These are phyloP conservation scores for Hymenochirus boettgeri DNA, from an alignment of 2,113 vertebrate species.

Conservation along the genomic window DNA sequence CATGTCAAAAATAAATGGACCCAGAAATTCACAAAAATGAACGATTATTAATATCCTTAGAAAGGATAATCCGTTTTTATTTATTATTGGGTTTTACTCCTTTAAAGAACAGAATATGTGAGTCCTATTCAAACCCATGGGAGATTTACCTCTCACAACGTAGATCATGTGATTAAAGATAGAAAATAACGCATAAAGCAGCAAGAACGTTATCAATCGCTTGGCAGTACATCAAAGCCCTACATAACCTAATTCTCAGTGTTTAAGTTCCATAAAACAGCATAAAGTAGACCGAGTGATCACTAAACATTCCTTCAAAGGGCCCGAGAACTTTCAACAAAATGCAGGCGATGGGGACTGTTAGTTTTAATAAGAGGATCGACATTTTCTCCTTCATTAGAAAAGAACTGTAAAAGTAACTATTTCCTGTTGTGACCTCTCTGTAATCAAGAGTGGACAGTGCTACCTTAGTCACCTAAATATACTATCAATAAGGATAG, in stretches of 20 bases:
- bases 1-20: no score
- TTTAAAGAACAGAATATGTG: conserved; percentile 5
- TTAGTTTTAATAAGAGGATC: conserved; percentile 4
- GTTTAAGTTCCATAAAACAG: conserved; percentile 41
- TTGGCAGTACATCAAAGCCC: conserved; percentile 2
- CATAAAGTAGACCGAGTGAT: conserved; percentile 45
- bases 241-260: conserved; percentile 4
- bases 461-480: no score
- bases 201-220: neutral
- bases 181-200: neutral
- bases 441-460: no score
- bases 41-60: conserved; percentile 4
- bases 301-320: neutral
- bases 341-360: neutral
- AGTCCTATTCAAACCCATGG: neutral
- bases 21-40: conserved; percentile 13
- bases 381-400: conserved; percentile 16
- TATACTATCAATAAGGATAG: no score
- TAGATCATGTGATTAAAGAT: neutral
- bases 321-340: neutral
- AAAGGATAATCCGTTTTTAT: conserved; percentile 20
- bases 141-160: neutral
- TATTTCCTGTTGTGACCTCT: no score
- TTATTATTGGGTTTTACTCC: conserved; percentile 24
- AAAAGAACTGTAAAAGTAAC: conserved; percentile 3